Percentiles rank a stretch among this genome's conserved stretches.
These are phyloP conservation scores for Axis porcinus DNA, from an alignment of 2,113 vertebrate genomes.

Conservation along the genomic window DNA sequence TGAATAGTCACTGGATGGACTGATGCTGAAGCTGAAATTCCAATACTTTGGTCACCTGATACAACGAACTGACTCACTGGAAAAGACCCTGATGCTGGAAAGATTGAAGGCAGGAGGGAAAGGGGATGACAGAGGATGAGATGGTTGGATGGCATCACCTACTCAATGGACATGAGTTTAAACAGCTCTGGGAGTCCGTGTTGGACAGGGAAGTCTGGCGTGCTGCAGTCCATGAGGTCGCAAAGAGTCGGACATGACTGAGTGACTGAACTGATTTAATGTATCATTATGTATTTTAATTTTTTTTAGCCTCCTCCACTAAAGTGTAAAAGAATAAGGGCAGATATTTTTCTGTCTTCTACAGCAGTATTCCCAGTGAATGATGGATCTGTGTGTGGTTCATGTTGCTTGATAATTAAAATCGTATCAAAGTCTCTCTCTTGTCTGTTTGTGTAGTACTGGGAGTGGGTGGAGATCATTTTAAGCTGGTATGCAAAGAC, in stretches of 20 bases:
- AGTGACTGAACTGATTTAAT: not conserved
- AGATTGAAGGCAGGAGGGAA: not conserved
- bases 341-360: not conserved
- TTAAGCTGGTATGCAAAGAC: not conserved
- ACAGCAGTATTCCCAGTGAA: not conserved
- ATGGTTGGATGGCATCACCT: not conserved
- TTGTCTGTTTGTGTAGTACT: not conserved
- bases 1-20: not conserved
- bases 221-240: not conserved
- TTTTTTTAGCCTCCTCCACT: not conserved
- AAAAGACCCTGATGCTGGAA: not conserved
- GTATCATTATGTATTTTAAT: not conserved
- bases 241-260: not conserved
- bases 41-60: not conserved
- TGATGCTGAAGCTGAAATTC: not conserved
- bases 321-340: not conserved
- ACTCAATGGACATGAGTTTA: not conserved
- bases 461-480: not conserved
- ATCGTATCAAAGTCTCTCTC: not conserved
- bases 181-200: not conserved
- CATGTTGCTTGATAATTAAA: not conserved
- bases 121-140: not conserved
- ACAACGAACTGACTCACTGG: not conserved
- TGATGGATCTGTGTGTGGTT: not conserved
- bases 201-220: accelerated